Evolutionary conservation across 1,140 invertebrate species (phyloP), one percentile per base, ranked within the genome.

Genomic region (Drosophila varians): DNA sequence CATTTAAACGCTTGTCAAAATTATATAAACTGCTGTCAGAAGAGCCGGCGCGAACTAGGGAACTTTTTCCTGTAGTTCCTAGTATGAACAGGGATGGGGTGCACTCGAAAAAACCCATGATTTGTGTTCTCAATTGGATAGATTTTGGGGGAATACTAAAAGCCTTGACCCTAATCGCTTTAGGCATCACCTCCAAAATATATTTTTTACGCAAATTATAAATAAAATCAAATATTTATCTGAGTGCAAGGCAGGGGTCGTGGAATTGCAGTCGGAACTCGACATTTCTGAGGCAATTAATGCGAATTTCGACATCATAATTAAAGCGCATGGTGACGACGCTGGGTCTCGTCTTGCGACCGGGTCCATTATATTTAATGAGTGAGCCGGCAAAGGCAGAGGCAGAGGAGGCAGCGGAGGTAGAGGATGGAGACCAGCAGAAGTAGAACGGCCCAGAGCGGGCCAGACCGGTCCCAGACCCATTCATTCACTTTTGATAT

Each of bases 241-340:
- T 65, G 6, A 65, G 47, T 66, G 61, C 23, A 66, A 9, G 5
- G 9, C 42, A 38, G 34, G 38, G 57, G 47, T 56, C 36, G 31
- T 42, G 38, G 16, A 2, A 5, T 18, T 38, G 52, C 25, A 26
- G 75, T 38, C 40, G 55, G 54, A 51, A 53, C 79, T 52, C 58
- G 54, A 31, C 57, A 58, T 87, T 86, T 87, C 78, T 65, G 54
- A 66, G 69, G 64, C 83, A 87, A 87, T 87, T 87, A 87, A 87
- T 87, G 83, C 70, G 77, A 82, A 72, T 87, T 87, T 87, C 82
- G 82, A 88, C 82, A 88, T 87, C 83, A 87, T 87, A 87, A 87
- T 87, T 87, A 87, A 87, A 82, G 70, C 61, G 51, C 64, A 75
- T 69, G 61, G 66, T 79, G 80, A 77, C 79, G 77, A 84, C 80